These are phyloP conservation scores for Bovichtus diacanthus DNA, from an alignment of 2,797 vertebrate species.

Conservation along the genomic window DNA sequence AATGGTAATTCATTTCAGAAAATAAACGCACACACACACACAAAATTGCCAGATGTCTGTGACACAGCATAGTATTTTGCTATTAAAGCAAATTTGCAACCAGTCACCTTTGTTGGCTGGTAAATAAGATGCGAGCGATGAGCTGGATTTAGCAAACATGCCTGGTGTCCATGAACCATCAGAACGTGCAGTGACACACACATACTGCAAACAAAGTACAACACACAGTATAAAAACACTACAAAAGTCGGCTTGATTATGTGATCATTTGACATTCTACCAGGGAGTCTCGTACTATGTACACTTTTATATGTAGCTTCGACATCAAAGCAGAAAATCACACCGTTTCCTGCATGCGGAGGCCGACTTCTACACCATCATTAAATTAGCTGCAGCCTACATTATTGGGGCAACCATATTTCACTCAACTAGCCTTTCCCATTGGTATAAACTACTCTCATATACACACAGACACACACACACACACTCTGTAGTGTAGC, in stretches of 20 bases:
- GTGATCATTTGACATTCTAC: not conserved
- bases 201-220: slow-evolving; percentile 4
- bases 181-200: not conserved
- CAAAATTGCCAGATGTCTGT: slow-evolving; percentile 17
- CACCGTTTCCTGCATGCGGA: not conserved
- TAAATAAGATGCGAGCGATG: slow-evolving; percentile 16
- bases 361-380: not conserved
- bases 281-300: not conserved
- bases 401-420: slow-evolving; percentile 15
- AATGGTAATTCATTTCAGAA: slow-evolving; percentile 18
- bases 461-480: slow-evolving; percentile 1
- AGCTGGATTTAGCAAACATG: slow-evolving; percentile 1
- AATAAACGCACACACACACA: slow-evolving; percentile 19
- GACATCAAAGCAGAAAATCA: not conserved
- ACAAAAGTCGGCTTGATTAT: not conserved
- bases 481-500: slow-evolving; percentile 15
- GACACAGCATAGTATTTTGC: slow-evolving; percentile 27
- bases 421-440: slow-evolving; percentile 16
- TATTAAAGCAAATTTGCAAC: slow-evolving; percentile 27
- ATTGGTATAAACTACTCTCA: not conserved
- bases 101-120: slow-evolving; percentile 36
- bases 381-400: slow-evolving; percentile 10
- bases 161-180: not conserved
- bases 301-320: not conserved
- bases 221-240: not conserved